phyloP scores from a whole-genome alignment of 2,888 invertebrate genomes.

The Eupithecia centaureata region DNA sequence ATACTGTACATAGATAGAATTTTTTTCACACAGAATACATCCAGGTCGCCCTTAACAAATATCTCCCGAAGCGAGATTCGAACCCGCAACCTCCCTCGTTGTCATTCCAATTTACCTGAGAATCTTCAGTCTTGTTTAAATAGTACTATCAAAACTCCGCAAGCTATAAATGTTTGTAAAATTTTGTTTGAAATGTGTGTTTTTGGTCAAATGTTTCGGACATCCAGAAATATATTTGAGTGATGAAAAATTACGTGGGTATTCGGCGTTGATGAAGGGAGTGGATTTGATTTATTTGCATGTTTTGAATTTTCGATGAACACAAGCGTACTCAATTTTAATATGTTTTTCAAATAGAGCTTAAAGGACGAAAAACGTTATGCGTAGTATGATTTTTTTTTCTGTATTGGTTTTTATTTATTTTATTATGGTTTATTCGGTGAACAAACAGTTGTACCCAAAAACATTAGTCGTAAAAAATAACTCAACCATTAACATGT shows the following conservation, averaged over 20 bases:
- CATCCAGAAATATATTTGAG: slow-evolving; percentile 27
- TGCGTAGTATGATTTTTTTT: background rate
- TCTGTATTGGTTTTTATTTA: too few species aligned
- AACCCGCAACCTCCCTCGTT: too few species aligned
- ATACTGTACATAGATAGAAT: too few species aligned
- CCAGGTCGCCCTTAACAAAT: too few species aligned
- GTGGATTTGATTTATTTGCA: slow-evolving; percentile 41
- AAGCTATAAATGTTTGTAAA: background rate
- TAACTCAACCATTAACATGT: too few species aligned
- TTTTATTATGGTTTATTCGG: too few species aligned
- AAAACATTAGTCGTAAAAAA: too few species aligned
- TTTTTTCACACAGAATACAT: too few species aligned
- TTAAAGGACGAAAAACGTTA: too few species aligned
- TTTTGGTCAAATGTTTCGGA: slow-evolving; percentile 25
- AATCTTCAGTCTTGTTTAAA: background rate
- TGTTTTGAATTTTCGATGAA: slow-evolving; percentile 24
- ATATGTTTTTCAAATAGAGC: background rate
- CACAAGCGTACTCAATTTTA: slow-evolving; percentile 11
- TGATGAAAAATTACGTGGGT: slow-evolving; percentile 39
- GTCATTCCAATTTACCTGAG: too few species aligned
- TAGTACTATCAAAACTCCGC: background rate
- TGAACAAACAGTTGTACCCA: too few species aligned
- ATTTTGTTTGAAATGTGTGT: slow-evolving; percentile 17
- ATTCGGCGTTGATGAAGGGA: slow-evolving; percentile 40
- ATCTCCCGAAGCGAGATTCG: too few species aligned